Base-by-base conservation (phyloP, 1,140 invertebrate genomes). In the Anadara kagoshimensis region DNA sequence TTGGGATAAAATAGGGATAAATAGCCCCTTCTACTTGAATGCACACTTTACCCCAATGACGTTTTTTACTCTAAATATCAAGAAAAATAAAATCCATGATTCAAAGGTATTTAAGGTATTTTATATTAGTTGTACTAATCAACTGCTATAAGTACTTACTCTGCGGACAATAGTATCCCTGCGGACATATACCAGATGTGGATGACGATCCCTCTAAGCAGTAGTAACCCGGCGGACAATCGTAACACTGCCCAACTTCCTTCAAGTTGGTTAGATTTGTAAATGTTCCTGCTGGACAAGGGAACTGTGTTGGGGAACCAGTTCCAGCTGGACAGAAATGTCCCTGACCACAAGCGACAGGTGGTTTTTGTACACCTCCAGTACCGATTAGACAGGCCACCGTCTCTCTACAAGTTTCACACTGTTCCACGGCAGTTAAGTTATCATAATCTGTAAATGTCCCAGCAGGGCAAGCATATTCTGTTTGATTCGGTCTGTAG, bases 401-500 rank as follows among this genome's bases (percentile, higher is more conserved):
- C 2, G 81, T 83, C 11, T 72, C 70, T 24, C 78, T 80, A 68
- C 86, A 87, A n/a, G 67, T 65, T 54, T 83, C 62, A 73, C 86
- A 88, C 76, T 88, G 85, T n/a, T 79, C 80, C 5, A 78, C 62
- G 18, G 76, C 75, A 0, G 86, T 87, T 20, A 86, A 78, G 66
- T 88, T 88, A 71, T 79, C 80, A 62, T 77, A 82, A 71, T 88
- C 79, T 1, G 83, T 88, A 63, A 69, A 87, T 5, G 78, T 85
- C 14, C 87, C 87, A 12, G 86, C 79, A n/a, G 87, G 87, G 51
- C 87, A 88, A 10, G 84, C 81, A 78, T 84, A 80, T 54, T 82
- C 83, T 36, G 73, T 75, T 58, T 86, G 80, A 43, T 83, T 84
- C 12, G 81, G 78, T 7, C 77, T 75, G 53, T 78, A 65, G 54